phyloP scores from a whole-genome alignment of 2,888 invertebrate genomes.

The Zeuzera pyrina region DNA sequence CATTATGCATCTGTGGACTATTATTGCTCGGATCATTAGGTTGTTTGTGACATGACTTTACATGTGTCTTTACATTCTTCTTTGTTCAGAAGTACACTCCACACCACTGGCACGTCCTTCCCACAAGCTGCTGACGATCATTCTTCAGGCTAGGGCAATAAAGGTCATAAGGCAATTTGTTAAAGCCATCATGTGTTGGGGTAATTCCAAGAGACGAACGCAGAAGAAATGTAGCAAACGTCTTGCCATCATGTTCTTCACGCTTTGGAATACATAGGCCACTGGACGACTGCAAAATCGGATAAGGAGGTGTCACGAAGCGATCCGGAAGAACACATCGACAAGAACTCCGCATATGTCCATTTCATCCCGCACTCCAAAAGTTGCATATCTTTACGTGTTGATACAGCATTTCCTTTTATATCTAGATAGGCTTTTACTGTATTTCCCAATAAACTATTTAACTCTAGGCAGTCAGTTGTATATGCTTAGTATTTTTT shows the following conservation, averaged over 20 bases:
- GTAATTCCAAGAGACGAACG: conserved; percentile 11
- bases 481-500: too few relatives aligned
- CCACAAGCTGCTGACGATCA: too few relatives aligned
- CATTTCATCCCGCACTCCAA: too few relatives aligned
- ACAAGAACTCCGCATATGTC: conserved; percentile 11
- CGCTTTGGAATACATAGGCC: conserved; percentile 11
- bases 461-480: too few relatives aligned
- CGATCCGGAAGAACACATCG: conserved; percentile 10
- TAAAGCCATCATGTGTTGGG: conserved; percentile 8
- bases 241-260: conserved; percentile 12
- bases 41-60: conserved; percentile 11
- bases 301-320: conserved; percentile 12
- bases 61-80: conserved; percentile 12
- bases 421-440: too few relatives aligned
- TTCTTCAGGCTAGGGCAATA: too few relatives aligned
- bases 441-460: too few relatives aligned
- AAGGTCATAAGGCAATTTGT: conserved; percentile 8
- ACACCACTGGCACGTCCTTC: too few relatives aligned
- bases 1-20: conserved; percentile 10
- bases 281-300: conserved; percentile 9
- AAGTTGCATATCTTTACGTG: too few relatives aligned
- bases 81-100: conserved; percentile 12
- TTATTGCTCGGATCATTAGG: too few relatives aligned
- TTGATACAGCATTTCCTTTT: too few relatives aligned
- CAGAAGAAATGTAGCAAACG: conserved; percentile 12